Evolutionary conservation across 2,888 invertebrate genomes (phyloP), one percentile per base, ranked within the genome.

Genomic region (Coecobrya sp.): DNA sequence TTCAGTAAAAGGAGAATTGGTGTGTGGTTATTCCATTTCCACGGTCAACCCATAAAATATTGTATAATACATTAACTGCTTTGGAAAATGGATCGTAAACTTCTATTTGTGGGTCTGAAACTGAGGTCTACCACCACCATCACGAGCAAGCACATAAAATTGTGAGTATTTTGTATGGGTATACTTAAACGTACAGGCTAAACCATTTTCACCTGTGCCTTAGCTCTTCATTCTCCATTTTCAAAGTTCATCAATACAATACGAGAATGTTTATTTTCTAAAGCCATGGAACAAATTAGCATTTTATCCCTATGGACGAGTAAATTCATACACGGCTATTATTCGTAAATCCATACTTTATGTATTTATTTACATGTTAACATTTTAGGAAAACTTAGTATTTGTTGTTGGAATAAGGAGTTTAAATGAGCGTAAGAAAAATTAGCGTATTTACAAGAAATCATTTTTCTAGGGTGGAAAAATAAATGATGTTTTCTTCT

Each of bases 351-450:
- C 8, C 55, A 16, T 30, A 19, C 30, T 59, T 19, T 11, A 59
- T 36, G 59, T 55, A 30, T 42, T 82, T 59, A 82, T 82, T 82
- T 82, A 59, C 55, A 82, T 59, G 55, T 19, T 82, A 27, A 82
- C 19, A 82, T 59, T 82, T 55, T 36, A 30, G 10, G 68, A 52
- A 81, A 86, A 92, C 91, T n/a, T n/a, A 88, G 89, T 89, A 87
- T 89, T 93, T 90, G 94, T 92, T 93, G 93, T 92, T 89, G 81
- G 94, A 73, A 89, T 8, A 55, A 88, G 86, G 92, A 93, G 93
- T 93, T 87, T 81, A 79, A 86, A 92, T 25, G 52, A 45, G 79
- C 19, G 16, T 22, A 45, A 25, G 36, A 10, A 76, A 73, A 76
- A 49, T 52, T 45, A 76, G 52, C 30, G 22, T 27, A 49, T 52